Percentiles rank a stretch among this genome's conserved stretches.
Conservation (phyloP, 2,113 vertebrate species). For the Sylvietta virens region DNA sequence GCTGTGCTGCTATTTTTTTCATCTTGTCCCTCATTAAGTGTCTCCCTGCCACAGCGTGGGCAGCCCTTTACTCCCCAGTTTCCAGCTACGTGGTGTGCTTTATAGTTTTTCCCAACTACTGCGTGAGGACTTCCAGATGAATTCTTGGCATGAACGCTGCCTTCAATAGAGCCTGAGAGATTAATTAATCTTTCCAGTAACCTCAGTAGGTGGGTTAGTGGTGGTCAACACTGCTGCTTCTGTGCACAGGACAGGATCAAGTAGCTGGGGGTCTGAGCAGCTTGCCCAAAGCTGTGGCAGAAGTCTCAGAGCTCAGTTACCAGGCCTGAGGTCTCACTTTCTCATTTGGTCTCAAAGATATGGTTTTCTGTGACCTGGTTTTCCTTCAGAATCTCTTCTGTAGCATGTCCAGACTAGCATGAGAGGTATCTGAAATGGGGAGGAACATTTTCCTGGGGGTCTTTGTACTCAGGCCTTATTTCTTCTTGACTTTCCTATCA, state of each 20-base stretch:
- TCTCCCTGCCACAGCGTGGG: background rate
- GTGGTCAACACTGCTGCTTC: background rate
- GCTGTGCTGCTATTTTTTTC: conserved; percentile 6
- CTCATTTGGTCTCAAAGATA: background rate
- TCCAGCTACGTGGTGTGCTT: background rate
- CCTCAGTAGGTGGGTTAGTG: background rate
- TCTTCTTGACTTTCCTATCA: conserved; percentile 8
- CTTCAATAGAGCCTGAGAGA: background rate
- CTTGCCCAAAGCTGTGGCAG: background rate
- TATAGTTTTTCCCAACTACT: background rate
- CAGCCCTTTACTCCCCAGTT: background rate
- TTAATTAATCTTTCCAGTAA: background rate
- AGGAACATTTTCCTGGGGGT: background rate
- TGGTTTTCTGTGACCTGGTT: background rate
- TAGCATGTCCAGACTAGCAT: background rate
- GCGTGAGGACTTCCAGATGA: conserved; percentile 38
- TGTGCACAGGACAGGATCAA: background rate
- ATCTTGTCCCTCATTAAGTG: background rate
- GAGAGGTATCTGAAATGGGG: background rate
- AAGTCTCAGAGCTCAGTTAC: background rate
- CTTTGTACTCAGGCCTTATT: background rate
- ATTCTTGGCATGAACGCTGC: background rate
- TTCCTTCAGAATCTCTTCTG: background rate
- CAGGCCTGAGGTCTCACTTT: background rate
- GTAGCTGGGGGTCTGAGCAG: background rate